These are phyloP conservation scores for Syngnathus acus DNA, from an alignment of 2,797 vertebrate species.

Conservation along the genomic window DNA sequence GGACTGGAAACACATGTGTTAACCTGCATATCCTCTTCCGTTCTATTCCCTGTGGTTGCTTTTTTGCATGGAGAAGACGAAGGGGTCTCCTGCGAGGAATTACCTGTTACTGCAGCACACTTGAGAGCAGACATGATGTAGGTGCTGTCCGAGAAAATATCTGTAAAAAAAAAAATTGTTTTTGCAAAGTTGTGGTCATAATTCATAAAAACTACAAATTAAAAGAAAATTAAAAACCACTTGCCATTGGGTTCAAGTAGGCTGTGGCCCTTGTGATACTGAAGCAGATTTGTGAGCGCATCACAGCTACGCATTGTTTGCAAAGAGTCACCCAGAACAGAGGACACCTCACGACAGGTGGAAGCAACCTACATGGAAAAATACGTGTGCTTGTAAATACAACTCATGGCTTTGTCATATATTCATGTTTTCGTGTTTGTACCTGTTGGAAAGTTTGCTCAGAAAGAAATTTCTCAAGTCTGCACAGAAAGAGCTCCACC, in stretches of 20 bases:
- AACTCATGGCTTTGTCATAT: not conserved
- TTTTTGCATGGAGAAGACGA: not conserved
- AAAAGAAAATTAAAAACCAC: not conserved
- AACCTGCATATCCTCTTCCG: not conserved
- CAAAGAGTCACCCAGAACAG: slow-evolving; percentile 36
- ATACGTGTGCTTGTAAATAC: not conserved
- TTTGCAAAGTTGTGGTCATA: not conserved
- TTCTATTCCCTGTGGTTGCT: not conserved
- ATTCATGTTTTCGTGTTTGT: not conserved
- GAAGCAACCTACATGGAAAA: slow-evolving; percentile 34
- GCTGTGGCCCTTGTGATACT: slow-evolving; percentile 24
- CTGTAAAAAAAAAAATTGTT: slow-evolving; percentile 26
- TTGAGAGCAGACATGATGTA: slow-evolving; percentile 42
- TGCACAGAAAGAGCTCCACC: slow-evolving; percentile 64
- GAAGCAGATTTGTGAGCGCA: slow-evolving; percentile 36
- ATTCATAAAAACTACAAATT: not conserved
- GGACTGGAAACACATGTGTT: not conserved
- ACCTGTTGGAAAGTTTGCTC: slow-evolving; percentile 61
- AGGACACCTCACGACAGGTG: slow-evolving; percentile 28
- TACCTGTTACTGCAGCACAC: slow-evolving; percentile 11
- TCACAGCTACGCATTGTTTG: slow-evolving; percentile 39
- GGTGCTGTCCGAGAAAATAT: slow-evolving; percentile 19
- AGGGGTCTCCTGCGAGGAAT: not conserved
- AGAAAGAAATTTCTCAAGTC: slow-evolving; percentile 63
- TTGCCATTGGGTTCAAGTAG: not conserved